These are phyloP conservation scores for Zygogramma bicolorata DNA, from an alignment of 2,888 invertebrate genomes.

Conservation along the genomic window DNA sequence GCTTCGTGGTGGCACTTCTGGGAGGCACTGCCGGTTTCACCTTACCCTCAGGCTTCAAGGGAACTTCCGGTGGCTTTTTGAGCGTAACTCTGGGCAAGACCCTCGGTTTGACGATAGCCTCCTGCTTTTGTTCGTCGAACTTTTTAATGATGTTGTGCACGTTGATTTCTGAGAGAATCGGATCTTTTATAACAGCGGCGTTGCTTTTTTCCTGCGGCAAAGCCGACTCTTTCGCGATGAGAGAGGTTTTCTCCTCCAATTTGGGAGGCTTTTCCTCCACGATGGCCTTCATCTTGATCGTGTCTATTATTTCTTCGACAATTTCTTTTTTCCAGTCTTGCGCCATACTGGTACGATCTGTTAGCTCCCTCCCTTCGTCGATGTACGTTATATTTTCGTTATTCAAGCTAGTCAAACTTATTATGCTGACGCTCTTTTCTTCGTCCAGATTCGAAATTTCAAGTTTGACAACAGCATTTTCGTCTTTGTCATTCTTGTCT, in stretches of 20 bases:
- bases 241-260: conserved; percentile 14
- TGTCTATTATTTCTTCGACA: conserved; percentile 56
- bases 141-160: conserved; percentile 65
- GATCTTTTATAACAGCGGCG: conserved; percentile 47
- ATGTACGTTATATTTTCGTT: conserved; percentile 64
- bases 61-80: conserved; percentile 61
- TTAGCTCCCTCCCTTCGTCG: conserved; percentile 63
- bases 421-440: conserved; percentile 64
- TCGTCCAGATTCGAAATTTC: conserved; percentile 57
- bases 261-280: conserved; percentile 25
- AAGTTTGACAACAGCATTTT: conserved; percentile 14
- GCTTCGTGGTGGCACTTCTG: conserved; percentile 55
- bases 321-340: conserved; percentile 59
- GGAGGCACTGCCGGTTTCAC: conserved; percentile 62
- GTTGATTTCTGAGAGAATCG: conserved; percentile 61
- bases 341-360: conserved; percentile 65
- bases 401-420: conserved; percentile 62
- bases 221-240: neutral
- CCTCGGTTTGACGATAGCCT: conserved; percentile 53
- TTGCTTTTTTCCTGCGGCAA: neutral
- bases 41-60: conserved; percentile 55
- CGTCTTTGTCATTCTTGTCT: conserved; percentile 18
- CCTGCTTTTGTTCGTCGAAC: conserved; percentile 59
- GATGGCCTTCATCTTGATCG: conserved; percentile 46
- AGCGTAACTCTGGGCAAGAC: conserved; percentile 56